Percentiles rank a stretch among this genome's conserved stretches.
These are phyloP conservation scores for Coregonus suidteri DNA, from an alignment of 2,797 vertebrate genomes.

Conservation along the genomic window DNA sequence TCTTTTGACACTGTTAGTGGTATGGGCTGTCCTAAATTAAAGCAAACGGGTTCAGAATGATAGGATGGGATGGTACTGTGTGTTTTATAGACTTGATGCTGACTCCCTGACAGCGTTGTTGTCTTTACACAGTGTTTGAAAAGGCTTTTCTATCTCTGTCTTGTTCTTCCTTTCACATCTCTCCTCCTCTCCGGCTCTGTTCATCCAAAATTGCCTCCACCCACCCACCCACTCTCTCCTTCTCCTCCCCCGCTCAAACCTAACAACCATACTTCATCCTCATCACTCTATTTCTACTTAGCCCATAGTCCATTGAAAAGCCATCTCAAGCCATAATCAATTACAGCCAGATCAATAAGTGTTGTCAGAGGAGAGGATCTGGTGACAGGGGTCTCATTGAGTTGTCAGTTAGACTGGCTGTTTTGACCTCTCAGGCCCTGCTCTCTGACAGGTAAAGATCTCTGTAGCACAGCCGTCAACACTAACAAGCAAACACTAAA, in stretches of 20 bases:
- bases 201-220: conserved; percentile 1
- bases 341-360: conserved; percentile 68
- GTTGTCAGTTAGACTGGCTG: conserved; percentile 58
- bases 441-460: conserved; percentile 10
- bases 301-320: conserved; percentile 57
- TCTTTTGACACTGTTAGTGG: background rate
- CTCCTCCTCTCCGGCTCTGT: background rate
- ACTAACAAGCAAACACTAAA: conserved; percentile 5
- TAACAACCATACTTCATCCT: conserved; percentile 42
- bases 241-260: conserved; percentile 27
- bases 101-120: background rate
- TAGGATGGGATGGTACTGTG: no score
- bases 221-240: conserved; percentile 5
- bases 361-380: conserved; percentile 40
- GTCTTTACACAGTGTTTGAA: conserved; percentile 5
- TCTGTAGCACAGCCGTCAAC: conserved; percentile 11
- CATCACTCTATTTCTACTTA: conserved; percentile 54
- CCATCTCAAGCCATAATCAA: conserved; percentile 69
- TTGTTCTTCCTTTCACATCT: conserved; percentile 14
- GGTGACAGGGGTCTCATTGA: conserved; percentile 16
- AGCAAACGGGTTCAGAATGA: background rate
- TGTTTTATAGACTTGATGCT: background rate
- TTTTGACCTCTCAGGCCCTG: conserved; percentile 13
- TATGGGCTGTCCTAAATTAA: background rate
- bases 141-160: conserved; percentile 20